Evolutionary conservation across 2,113 vertebrate genomes (phyloP).

Genomic region (Protobothrops flavoviridis): DNA sequence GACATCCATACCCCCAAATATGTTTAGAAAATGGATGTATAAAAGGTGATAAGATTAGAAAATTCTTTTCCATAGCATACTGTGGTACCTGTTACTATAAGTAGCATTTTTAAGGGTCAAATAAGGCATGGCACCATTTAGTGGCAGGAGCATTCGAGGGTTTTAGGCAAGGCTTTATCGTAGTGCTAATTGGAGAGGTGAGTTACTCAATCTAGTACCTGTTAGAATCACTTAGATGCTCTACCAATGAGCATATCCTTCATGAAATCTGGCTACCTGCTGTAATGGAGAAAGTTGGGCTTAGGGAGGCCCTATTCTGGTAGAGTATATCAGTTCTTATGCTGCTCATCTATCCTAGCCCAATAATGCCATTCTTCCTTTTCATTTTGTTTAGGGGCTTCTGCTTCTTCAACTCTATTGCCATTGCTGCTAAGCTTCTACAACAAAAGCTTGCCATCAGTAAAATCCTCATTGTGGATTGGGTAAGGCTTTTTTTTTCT

Average conservation of each 20-base stretch:
- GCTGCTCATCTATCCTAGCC: neutral
- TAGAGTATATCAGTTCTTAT: neutral
- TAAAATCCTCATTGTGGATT: conserved; percentile 95
- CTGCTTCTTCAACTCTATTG: conserved; percentile 97
- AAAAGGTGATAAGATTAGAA: neutral
- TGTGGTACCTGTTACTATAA: neutral
- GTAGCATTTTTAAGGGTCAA: neutral
- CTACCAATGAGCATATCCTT: no score
- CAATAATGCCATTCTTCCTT: neutral
- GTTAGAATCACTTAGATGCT: neutral
- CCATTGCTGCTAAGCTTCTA: conserved; percentile 90
- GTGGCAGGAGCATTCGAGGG: neutral
- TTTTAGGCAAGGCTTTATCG: neutral
- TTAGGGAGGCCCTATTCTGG: neutral
- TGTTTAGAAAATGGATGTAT: neutral
- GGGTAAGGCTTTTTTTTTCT: conserved; percentile 75
- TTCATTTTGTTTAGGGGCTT: conserved; percentile 81
- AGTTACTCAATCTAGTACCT: neutral
- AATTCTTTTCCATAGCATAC: neutral
- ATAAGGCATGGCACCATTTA: neutral
- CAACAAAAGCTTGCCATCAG: conserved; percentile 91
- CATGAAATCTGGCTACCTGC: neutral
- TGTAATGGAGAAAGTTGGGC: neutral
- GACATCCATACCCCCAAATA: neutral
- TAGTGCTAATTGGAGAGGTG: neutral